phyloP scores from a whole-genome alignment of 1,140 invertebrate genomes.

The Monomorium pharaonis region DNA sequence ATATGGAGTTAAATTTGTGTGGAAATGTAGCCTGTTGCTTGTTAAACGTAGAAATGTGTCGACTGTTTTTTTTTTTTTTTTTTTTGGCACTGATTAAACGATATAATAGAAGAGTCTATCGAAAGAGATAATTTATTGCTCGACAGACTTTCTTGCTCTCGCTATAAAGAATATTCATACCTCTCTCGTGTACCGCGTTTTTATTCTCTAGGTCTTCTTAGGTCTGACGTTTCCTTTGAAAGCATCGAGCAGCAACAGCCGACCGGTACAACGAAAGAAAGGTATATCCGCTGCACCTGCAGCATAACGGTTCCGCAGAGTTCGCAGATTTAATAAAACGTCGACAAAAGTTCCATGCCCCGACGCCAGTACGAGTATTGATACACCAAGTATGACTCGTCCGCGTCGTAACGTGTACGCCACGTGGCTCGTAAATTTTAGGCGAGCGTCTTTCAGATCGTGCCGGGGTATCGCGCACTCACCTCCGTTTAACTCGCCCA shows the following conservation, averaged over 20 bases:
- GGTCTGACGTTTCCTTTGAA: constrained; percentile 14
- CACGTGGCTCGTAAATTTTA: constrained; percentile 45
- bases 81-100: constrained; percentile 1
- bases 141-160: no score
- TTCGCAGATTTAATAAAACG: constrained; percentile 52
- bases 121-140: no score
- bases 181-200: not conserved
- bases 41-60: not conserved
- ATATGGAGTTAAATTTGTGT: not conserved
- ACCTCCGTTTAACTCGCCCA: not conserved
- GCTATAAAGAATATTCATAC: constrained; percentile 5
- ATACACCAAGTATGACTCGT: constrained; percentile 43
- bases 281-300: constrained; percentile 27
- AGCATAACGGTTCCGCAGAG: constrained; percentile 25
- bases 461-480: not conserved
- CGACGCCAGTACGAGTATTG: constrained; percentile 8
- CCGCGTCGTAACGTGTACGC: constrained; percentile 10
- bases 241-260: not conserved
- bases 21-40: not conserved
- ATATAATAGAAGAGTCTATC: constrained; percentile 5
- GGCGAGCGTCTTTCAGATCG: constrained; percentile 17
- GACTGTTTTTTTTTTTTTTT: no score
- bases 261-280: constrained; percentile 2
- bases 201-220: not conserved
- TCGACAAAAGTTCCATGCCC: constrained; percentile 38